These are phyloP conservation scores for Dendrolimus punctatus DNA, from an alignment of 1,140 invertebrate genomes.

Conservation along the genomic window DNA sequence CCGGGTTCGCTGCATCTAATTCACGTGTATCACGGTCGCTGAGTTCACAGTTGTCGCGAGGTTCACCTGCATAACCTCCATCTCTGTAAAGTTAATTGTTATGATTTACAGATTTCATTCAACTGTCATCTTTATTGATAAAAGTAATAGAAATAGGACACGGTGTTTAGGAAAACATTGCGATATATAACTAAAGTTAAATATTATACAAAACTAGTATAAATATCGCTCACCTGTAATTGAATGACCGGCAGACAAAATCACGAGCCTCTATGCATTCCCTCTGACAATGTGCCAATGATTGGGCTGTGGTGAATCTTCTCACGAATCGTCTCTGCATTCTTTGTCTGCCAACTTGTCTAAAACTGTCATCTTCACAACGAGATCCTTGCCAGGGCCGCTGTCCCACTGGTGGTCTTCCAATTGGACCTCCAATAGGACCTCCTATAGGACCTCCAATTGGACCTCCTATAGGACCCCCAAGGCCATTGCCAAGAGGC, in stretches of 20 bases:
- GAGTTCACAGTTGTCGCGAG: constrained; percentile 90
- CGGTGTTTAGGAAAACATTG: neutral
- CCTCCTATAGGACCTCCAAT: constrained; percentile 42
- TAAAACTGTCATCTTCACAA: constrained; percentile 87
- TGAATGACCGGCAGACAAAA: constrained; percentile 91
- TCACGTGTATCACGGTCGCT: constrained; percentile 89
- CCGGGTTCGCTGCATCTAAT: constrained; percentile 86
- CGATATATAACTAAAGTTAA: neutral
- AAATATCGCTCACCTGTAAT: constrained; percentile 76
- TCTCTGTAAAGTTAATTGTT: constrained; percentile 35
- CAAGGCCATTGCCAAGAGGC: constrained; percentile 6
- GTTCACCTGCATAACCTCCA: constrained; percentile 75
- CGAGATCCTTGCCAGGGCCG: constrained; percentile 59
- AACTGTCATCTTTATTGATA: too few species aligned
- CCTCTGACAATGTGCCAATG: constrained; percentile 83
- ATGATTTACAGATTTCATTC: too few species aligned
- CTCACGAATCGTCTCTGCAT: constrained; percentile 86
- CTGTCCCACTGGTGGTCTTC: constrained; percentile 34
- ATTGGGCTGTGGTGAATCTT: constrained; percentile 80
- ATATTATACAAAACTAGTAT: neutral
- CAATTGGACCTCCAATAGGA: constrained; percentile 39
- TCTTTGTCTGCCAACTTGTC: constrained; percentile 84
- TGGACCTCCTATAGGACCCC: constrained; percentile 33
- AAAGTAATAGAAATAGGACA: too few species aligned
- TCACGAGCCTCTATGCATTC: constrained; percentile 88